Base-by-base conservation (phyloP, 1,140 invertebrate species). In the Euura saliciscinereae region DNA sequence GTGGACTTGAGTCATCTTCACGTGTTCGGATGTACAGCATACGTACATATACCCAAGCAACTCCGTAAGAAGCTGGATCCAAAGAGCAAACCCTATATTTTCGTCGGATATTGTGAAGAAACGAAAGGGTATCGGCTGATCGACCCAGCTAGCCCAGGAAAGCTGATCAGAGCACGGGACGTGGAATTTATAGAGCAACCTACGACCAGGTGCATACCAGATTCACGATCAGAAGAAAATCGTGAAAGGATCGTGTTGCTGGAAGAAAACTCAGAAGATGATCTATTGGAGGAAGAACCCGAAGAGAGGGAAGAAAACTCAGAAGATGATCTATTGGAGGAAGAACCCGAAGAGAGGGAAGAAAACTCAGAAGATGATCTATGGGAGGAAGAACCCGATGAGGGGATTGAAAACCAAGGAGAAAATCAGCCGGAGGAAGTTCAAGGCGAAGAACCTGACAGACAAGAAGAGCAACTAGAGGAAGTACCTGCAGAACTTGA, bases 21-120 rank as follows among this genome's bases (percentile, higher is more conserved):
- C 73, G 79, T 78, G 45, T 85, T 82, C 76, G 82, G 81, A 46
- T 79, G 76, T 68, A 66, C 65, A 68, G 78, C 78, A 43, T 79
- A 79, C 65, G 77, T 77, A 43, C 75, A 74, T 64, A 43, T 69
- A 70, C 44, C 68, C 6, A 74, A 74, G 43, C 43, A 71, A 45
- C 10, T 66, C 51, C 44, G 70, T 46, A 67, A 43, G 46, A 77
- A 77, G 70, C 68, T 46, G 66, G 71, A 69, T 46, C 10, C n/a
- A n/a, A 76, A 74, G 66, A 71, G 69, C 44, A 51, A 44, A 51
- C 43, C 59, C 45, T 45, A 28, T 6, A 64, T 72, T 3, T 69
- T 74, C 13, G 68, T 74, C 64, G 75, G 70, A 42, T 76, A 77
- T 65, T 51, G 66, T 4, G 44, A 71, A 64, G 64, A 72, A 42